phyloP scores from a whole-genome alignment of 2,888 invertebrate genomes.

The Drosophila stalkeri region DNA sequence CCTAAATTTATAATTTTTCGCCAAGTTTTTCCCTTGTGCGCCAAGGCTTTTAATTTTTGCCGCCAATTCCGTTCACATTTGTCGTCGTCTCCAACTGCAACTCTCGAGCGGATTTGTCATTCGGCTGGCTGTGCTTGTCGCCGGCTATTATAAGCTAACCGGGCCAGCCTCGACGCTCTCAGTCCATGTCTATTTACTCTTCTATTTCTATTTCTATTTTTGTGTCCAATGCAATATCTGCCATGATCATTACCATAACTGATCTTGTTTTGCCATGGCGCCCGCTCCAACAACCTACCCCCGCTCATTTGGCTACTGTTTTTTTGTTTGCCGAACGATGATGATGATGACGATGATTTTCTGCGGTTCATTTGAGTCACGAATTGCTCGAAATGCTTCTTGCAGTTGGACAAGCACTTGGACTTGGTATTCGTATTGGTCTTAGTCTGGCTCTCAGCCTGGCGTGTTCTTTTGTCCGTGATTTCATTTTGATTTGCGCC shows the following conservation, averaged over 20 bases:
- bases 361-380: slow-evolving; percentile 82
- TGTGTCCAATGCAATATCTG: slow-evolving; percentile 60
- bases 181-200: slow-evolving; percentile 27
- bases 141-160: slow-evolving; percentile 46
- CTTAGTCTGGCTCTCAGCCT: slow-evolving; percentile 12
- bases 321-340: slow-evolving; percentile 36
- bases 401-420: slow-evolving; percentile 55
- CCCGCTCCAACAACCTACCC: slow-evolving; percentile 25
- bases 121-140: slow-evolving; percentile 39
- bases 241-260: slow-evolving; percentile 78
- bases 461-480: slow-evolving; percentile 75
- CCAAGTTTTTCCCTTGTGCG: slow-evolving; percentile 69
- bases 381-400: slow-evolving; percentile 69
- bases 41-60: slow-evolving; percentile 81
- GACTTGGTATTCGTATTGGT: slow-evolving; percentile 45
- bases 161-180: slow-evolving; percentile 3
- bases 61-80: slow-evolving; percentile 71
- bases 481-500: slow-evolving; percentile 76
- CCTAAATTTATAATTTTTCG: slow-evolving; percentile 80
- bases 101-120: slow-evolving; percentile 68
- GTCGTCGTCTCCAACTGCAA: slow-evolving; percentile 33
- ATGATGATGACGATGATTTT: slow-evolving; percentile 68
- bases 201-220: slow-evolving; percentile 35
- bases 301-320: slow-evolving; percentile 40
- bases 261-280: slow-evolving; percentile 76